Evolutionary conservation across 2,113 vertebrate genomes (phyloP), one percentile per base, ranked within the genome.

Genomic region (Antechinus stuartii): DNA sequence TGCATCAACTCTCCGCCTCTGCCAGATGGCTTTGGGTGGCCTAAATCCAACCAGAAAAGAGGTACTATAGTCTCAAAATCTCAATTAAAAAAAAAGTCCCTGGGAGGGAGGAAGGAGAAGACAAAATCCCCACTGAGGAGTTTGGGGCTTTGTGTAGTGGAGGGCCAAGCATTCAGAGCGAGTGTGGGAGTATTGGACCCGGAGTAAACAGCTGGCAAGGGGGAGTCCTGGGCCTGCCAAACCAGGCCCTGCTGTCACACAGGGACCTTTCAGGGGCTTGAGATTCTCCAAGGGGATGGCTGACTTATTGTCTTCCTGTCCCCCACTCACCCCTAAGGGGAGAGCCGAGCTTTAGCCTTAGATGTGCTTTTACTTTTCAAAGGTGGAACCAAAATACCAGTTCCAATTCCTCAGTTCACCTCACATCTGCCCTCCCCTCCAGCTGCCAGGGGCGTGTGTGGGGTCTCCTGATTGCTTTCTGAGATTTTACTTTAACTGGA

Each of bases 161-260:
- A 76, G 68, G 68, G 68, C 68, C 68, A 42, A 84, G 68, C n/a
- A 42, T 84, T 84, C 68, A 42, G 68, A 8, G 35, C 16, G n/a
- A 84, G n/a, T 84, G 68, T 84, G 68, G 68, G 68, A 84, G 68
- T 42, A 23, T 84, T 22, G 19, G 68, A 84, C 68, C 6, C 7
- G 68, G 68, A 84, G 68, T 84, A 84, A 84, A 84, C 68, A 84
- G 68, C 68, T 84, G 68, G 68, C 68, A 84, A 84, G 68, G n/a
- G n/a, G n/a, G 68, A 84, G 19, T 19, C 68, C 68, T 84, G 68
- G 68, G 68, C 68, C 68, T 84, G 68, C 68, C 68, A 84, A 42
- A 84, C 68, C 68, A 42, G n/a, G 35, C 68, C 68, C 68, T 42
- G n/a, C 16, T 22, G 68, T 42, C 19, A 84, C 68, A 84, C 68